Evolutionary conservation across 2,888 invertebrate genomes (phyloP).

Genomic region (Chouioia cunea): DNA sequence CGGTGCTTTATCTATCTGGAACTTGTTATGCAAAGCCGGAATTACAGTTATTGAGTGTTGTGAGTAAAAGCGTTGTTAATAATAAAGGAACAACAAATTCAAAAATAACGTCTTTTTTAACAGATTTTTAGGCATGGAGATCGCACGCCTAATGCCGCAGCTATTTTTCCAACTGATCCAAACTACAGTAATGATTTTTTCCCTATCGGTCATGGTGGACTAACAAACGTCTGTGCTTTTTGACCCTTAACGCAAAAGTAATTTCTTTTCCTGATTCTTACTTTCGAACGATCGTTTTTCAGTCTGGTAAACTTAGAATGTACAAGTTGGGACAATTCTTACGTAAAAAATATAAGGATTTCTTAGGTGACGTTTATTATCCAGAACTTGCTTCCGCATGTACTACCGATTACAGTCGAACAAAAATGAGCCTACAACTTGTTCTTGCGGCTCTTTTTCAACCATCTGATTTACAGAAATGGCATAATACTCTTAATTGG

Average conservation of each 20-base stretch:
- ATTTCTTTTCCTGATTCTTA: not conserved
- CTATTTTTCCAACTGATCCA: constrained; percentile 31
- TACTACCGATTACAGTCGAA: constrained; percentile 78
- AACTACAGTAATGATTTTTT: constrained; percentile 29
- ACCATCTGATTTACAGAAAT: constrained; percentile 70
- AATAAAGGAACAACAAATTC: not conserved
- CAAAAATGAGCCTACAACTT: constrained; percentile 78
- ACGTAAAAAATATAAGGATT: constrained; percentile 67
- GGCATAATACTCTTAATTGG: constrained; percentile 74
- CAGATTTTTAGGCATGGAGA: constrained; percentile 44
- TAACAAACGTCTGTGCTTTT: constrained; percentile 72
- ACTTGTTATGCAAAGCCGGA: not conserved
- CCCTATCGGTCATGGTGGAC: constrained; percentile 68
- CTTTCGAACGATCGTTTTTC: constrained; percentile 37
- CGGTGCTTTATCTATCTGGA: no score
- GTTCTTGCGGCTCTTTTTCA: constrained; percentile 78
- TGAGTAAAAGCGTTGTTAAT: constrained; percentile 26
- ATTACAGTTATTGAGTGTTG: constrained; percentile 24
- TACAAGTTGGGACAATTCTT: constrained; percentile 70
- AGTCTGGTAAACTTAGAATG: constrained; percentile 71
- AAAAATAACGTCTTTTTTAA: not conserved
- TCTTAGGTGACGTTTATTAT: constrained; percentile 69
- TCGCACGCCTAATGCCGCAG: constrained; percentile 27
- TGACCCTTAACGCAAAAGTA: not conserved
- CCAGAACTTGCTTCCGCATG: constrained; percentile 64